Percentiles rank a stretch among this genome's conserved stretches.
Evolutionary conservation across 2,797 vertebrate genomes (phyloP).

Genomic region (Pyrocephalus nanus): DNA sequence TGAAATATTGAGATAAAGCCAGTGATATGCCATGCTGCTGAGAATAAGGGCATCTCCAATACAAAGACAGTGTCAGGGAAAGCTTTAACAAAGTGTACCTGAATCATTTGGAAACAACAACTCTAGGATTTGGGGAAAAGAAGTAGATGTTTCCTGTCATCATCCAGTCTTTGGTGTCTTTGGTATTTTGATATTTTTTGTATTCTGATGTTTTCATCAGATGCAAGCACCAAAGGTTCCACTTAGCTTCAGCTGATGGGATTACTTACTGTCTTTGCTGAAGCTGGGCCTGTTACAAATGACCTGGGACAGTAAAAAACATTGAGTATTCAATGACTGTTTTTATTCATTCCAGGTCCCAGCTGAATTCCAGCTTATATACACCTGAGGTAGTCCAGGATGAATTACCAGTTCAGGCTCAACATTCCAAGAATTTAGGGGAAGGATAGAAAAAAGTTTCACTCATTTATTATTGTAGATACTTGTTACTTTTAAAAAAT

Average conservation of each 20-base stretch:
- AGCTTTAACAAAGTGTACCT: not conserved
- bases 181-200: not conserved
- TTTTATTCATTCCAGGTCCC: not conserved
- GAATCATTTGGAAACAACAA: not conserved
- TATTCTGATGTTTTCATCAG: not conserved
- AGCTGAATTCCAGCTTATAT: not conserved
- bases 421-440: not conserved
- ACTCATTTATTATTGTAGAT: not conserved
- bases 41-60: not conserved
- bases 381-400: not conserved
- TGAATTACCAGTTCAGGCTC: not conserved
- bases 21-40: not conserved
- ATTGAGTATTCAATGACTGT: not conserved
- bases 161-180: not conserved
- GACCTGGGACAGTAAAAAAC: not conserved
- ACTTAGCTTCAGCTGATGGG: not conserved
- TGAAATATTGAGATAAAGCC: not conserved
- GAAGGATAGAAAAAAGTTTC: not conserved
- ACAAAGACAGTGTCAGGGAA: not conserved
- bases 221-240: not conserved
- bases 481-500: not conserved
- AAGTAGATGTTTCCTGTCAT: not conserved
- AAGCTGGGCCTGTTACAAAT: not conserved
- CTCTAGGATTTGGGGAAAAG: not conserved
- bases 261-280: not conserved